Conservation (phyloP, 2,888 invertebrate species). For the Odontocerum albicorne region DNA sequence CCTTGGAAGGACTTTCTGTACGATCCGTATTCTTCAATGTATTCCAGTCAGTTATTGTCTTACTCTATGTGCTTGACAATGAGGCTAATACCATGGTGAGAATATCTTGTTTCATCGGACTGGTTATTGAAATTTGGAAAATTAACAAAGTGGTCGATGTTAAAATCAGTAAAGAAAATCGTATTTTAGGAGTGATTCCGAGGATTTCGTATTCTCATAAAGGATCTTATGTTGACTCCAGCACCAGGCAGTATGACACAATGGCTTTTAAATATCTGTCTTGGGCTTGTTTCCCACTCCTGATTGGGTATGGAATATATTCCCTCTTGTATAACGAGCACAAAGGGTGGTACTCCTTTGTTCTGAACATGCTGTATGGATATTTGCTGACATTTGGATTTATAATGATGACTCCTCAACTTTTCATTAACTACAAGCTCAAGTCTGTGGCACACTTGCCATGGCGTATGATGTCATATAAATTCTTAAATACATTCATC, state of each 20-base stretch:
- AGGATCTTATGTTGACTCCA: constrained; percentile 93
- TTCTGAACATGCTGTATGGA: constrained; percentile 95
- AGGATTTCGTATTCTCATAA: constrained; percentile 85
- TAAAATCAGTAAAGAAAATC: constrained; percentile 72
- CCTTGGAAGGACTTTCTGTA: constrained; percentile 95
- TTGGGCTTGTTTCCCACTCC: constrained; percentile 92
- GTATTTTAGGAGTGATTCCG: constrained; percentile 78
- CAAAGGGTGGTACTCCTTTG: constrained; percentile 99
- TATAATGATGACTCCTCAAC: constrained; percentile 99
- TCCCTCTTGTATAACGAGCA: constrained; percentile 95
- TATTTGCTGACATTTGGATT: constrained; percentile 98
- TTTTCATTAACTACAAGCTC: constrained; percentile 99
- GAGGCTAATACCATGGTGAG: constrained; percentile 97
- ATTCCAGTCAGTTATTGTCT: constrained; percentile 93
- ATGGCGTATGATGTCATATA: constrained; percentile 99
- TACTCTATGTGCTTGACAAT: constrained; percentile 96
- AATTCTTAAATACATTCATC: constrained; percentile 98
- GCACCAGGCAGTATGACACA: constrained; percentile 91
- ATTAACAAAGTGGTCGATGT: constrained; percentile 95
- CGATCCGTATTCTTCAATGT: constrained; percentile 98
- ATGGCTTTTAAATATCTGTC: constrained; percentile 96
- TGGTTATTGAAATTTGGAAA: constrained; percentile 98
- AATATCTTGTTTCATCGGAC: constrained; percentile 91
- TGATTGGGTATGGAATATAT: constrained; percentile 92
- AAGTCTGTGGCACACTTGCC: constrained; percentile 99